Percentiles rank a stretch among this genome's conserved stretches.
Evolutionary conservation across 2,797 vertebrate species (phyloP).

Genomic region (Halcyon smyrnensis): DNA sequence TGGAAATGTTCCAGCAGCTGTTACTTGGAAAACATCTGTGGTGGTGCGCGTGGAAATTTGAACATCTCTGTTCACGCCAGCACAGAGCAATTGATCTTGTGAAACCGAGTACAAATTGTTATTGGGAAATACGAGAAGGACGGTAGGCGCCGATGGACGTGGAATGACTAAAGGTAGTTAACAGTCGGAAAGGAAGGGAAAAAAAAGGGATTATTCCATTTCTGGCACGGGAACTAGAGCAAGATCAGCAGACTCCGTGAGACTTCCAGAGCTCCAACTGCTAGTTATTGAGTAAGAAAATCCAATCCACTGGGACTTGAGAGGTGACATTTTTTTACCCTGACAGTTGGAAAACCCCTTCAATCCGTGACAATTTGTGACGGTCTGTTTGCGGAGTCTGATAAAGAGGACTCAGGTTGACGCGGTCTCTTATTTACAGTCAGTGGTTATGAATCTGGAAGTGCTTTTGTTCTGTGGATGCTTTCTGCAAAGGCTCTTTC

Average conservation of each 20-base stretch:
- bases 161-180: not conserved
- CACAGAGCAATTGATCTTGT: not conserved
- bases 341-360: not conserved
- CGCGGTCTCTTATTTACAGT: not conserved
- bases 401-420: not conserved
- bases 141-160: not conserved
- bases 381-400: not conserved
- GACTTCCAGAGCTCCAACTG: not conserved
- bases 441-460: not conserved
- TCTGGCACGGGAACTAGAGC: not conserved
- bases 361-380: not conserved
- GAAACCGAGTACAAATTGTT: not conserved
- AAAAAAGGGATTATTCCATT: not conserved
- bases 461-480: not conserved
- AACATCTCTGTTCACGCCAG: not conserved
- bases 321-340: not conserved
- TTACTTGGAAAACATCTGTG: slow-evolving; percentile 53
- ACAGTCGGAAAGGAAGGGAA: not conserved
- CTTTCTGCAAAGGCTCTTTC: not conserved
- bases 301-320: not conserved
- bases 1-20: slow-evolving; percentile 58
- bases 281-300: not conserved
- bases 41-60: not conserved
- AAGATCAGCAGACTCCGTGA: not conserved
- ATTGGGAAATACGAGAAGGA: not conserved